Evolutionary conservation across 2,888 invertebrate genomes (phyloP).

Genomic region (Cyclophora albipunctata): DNA sequence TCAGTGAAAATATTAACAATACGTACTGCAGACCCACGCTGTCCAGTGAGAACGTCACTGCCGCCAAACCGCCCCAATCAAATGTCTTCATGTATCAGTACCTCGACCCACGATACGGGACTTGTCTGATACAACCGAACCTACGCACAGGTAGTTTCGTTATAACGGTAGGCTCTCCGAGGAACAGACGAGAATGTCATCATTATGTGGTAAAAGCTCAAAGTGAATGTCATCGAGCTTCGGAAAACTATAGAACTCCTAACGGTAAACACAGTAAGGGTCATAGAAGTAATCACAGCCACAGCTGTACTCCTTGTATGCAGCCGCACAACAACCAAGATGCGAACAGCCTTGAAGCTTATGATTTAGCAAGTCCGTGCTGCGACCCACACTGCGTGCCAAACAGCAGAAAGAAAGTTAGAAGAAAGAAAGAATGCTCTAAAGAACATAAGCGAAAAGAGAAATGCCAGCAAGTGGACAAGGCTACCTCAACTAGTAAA

Average conservation of each 20-base stretch:
- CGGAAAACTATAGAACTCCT: constrained; percentile 44
- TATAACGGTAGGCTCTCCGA: constrained; percentile 80
- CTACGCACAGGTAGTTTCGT: constrained; percentile 81
- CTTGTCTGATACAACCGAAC: constrained; percentile 81
- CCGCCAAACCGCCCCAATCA: constrained; percentile 57
- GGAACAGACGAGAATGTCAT: constrained; percentile 79
- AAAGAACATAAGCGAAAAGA: constrained; percentile 79
- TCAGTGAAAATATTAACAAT: constrained; percentile 68
- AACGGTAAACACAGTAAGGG: constrained; percentile 51
- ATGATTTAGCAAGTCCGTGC: constrained; percentile 89
- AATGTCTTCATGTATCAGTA: constrained; percentile 79
- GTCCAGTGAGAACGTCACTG: constrained; percentile 86
- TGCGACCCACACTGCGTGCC: constrained; percentile 92
- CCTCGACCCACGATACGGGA: constrained; percentile 81
- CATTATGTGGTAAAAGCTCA: constrained; percentile 78
- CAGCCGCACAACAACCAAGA: constrained; percentile 79
- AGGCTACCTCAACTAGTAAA: constrained; percentile 51
- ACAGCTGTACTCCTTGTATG: constrained; percentile 83
- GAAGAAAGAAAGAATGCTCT: constrained; percentile 75
- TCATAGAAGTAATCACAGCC: constrained; percentile 61
- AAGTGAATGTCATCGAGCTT: constrained; percentile 49
- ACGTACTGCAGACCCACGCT: constrained; percentile 85
- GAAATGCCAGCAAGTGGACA: constrained; percentile 71
- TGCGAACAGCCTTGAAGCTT: constrained; percentile 87
- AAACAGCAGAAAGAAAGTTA: constrained; percentile 65